Percentiles rank a stretch among this genome's conserved stretches.
phyloP scores from a whole-genome alignment of 2,888 invertebrate genomes.

The Tenthredo scrophulariae region DNA sequence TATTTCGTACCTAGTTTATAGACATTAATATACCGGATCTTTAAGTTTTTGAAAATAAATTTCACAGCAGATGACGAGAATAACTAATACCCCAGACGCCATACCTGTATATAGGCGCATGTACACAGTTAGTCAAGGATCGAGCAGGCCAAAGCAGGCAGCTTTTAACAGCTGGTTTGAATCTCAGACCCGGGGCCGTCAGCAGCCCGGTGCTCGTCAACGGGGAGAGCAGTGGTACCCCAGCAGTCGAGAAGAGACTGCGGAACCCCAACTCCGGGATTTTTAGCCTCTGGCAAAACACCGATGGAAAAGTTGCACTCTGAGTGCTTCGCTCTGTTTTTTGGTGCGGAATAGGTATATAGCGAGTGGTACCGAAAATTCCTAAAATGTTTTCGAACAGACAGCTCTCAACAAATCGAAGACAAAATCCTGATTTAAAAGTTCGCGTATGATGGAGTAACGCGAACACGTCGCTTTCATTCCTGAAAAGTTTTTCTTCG shows the following conservation, averaged over 20 bases:
- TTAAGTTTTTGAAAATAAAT: neutral
- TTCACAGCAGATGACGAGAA: neutral
- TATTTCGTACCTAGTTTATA: neutral
- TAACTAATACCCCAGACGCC: neutral
- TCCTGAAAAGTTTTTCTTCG: neutral
- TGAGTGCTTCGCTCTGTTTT: constrained; percentile 75
- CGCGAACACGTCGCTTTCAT: neutral
- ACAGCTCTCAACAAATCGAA: constrained; percentile 8
- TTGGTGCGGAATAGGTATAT: constrained; percentile 57
- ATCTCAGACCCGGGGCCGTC: constrained; percentile 75
- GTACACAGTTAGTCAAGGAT: constrained; percentile 19
- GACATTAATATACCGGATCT: neutral
- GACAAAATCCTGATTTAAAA: constrained; percentile 16
- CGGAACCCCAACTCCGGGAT: constrained; percentile 71
- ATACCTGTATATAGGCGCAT: neutral
- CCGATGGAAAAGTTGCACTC: constrained; percentile 77
- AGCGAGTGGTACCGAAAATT: constrained; percentile 35
- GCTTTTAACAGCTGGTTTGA: constrained; percentile 75
- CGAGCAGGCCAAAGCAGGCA: constrained; percentile 27
- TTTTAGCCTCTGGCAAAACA: constrained; percentile 73
- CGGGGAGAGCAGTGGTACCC: constrained; percentile 52
- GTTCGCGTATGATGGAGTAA: neutral
- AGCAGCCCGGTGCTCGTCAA: constrained; percentile 58
- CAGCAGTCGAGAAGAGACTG: constrained; percentile 10
- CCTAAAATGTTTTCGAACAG: constrained; percentile 38